Evolutionary conservation across 2,113 vertebrate genomes (phyloP), one percentile per base, ranked within the genome.

Genomic region (Tympanuchus pallidicinctus): DNA sequence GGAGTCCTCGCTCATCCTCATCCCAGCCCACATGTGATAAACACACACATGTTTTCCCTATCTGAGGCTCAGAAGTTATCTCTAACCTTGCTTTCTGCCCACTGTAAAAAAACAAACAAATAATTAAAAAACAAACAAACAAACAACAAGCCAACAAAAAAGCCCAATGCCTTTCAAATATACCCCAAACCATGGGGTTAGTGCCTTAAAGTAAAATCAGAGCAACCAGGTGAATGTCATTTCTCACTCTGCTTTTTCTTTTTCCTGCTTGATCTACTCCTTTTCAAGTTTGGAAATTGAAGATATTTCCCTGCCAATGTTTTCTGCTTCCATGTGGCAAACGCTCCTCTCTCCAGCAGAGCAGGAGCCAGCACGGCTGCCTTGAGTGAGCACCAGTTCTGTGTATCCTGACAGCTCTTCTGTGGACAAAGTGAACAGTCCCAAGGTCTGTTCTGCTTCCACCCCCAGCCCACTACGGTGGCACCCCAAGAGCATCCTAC

Each of bases 271-370:
- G 43, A 10, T 40, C 40, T 87, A 81, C 20, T 78, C 47, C 18
- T 94, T 86, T 88, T 90, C 70, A 70, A 87, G 71, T 91, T 94
- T 94, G 88, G 82, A 95, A 91, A 93, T 84, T 50, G 25, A 90
- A 86, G 64, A 90, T 88, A 57, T 93, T 86, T 94, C 82, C 59
- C 54, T 95, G 94, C 95, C 95, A 96, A 94, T 88, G 82, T 94
- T 95, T 96, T 93, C 73, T 82, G 80, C 61, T 92, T 91, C 91
- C 94, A 91, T 95, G 92, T 88, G 88, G 94, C 88, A 95, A 94
- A 75, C 10, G 15, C 75, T 95, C 72, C 52, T 61, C 54, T 95
- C 93, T 88, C 66, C 90, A 97, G 80, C 25, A 90, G 73, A 90
- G 93, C 79, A 93, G 95, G 59, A 95, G 95, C 94, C 94, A 96